Percentiles rank a stretch among this genome's conserved stretches.
Conservation (phyloP, 2,113 vertebrate species). For the Trinectes maculatus region DNA sequence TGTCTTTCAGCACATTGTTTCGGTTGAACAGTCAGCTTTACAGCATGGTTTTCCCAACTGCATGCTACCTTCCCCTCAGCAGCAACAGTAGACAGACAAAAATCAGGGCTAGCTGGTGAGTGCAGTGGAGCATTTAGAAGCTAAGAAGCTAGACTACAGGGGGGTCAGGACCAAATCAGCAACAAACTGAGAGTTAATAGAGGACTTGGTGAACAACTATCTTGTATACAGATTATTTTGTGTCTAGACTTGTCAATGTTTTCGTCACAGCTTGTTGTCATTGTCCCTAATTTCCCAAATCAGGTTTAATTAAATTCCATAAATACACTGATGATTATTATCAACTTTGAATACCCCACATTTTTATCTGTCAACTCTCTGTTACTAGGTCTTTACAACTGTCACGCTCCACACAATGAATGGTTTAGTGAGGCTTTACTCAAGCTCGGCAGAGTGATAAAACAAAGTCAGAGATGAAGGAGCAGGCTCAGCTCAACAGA, state of each 20-base stretch:
- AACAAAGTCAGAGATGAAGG: too few species aligned
- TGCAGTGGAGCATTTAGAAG: neutral
- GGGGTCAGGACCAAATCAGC: too few species aligned
- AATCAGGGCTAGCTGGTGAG: neutral
- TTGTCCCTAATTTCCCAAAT: neutral
- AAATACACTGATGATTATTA: neutral
- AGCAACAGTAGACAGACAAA: neutral
- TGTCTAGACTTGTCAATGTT: too few species aligned
- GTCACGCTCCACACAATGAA: too few species aligned
- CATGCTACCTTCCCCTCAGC: neutral
- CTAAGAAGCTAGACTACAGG: neutral
- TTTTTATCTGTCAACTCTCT: too few species aligned
- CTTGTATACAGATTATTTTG: too few species aligned
- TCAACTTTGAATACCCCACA: too few species aligned
- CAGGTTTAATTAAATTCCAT: neutral
- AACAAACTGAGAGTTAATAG: neutral
- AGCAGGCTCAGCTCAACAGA: too few species aligned
- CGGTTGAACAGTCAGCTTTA: neutral
- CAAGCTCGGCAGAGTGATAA: too few species aligned
- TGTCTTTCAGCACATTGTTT: conserved; percentile 8
- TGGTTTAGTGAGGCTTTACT: too few species aligned
- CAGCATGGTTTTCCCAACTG: neutral
- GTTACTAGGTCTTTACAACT: too few species aligned
- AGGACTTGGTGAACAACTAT: too few species aligned
- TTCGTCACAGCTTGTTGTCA: neutral